Evolutionary conservation across 2,888 invertebrate species (phyloP).

Genomic region (Trichogramma dendrolimi): DNA sequence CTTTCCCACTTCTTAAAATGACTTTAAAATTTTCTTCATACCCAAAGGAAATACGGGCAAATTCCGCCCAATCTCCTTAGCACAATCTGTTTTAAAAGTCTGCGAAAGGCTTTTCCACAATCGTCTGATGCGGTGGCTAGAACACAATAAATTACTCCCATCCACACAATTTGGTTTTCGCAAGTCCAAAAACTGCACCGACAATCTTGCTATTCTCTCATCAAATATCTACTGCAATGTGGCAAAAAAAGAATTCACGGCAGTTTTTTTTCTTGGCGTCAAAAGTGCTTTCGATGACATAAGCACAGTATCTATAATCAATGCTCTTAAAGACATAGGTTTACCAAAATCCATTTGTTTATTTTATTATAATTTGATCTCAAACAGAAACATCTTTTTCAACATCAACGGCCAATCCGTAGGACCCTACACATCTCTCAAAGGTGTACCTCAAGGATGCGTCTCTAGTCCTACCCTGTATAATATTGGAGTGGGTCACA

Average conservation of each 20-base stretch:
- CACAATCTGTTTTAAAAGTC: neutral
- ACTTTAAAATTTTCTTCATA: neutral
- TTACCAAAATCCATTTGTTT: too few relatives aligned
- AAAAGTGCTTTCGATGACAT: too few relatives aligned
- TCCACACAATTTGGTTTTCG: too few relatives aligned
- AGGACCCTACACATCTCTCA: neutral
- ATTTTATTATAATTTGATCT: too few relatives aligned
- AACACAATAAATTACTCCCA: neutral
- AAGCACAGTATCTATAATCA: too few relatives aligned
- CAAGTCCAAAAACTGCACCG: too few relatives aligned
- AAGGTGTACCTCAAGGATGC: neutral
- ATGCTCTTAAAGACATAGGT: too few relatives aligned
- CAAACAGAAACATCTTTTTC: neutral
- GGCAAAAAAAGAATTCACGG: too few relatives aligned
- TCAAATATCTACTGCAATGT: neutral
- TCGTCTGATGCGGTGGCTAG: neutral
- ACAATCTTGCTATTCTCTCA: too few relatives aligned
- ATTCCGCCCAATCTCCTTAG: conserved; percentile 1
- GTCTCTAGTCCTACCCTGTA: neutral
- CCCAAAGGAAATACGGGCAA: neutral
- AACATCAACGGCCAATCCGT: neutral
- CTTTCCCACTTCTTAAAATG: neutral
- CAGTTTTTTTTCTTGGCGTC: too few relatives aligned
- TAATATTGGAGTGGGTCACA: too few relatives aligned
- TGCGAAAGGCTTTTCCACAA: neutral